These are phyloP conservation scores for Drosophila nr. perissopoda DNA, from an alignment of 2,888 invertebrate genomes.

Conservation along the genomic window DNA sequence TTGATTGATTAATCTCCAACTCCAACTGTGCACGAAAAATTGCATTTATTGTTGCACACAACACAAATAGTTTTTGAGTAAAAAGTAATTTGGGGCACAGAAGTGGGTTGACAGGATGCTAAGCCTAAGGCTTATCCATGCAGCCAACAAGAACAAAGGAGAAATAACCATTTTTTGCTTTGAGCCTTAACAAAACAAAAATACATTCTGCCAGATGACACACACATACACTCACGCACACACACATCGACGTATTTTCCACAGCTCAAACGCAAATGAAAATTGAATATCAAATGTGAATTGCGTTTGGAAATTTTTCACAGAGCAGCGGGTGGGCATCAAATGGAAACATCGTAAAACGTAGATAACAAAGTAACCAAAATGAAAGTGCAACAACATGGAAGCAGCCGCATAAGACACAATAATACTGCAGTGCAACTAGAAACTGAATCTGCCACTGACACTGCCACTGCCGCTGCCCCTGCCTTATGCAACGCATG, in stretches of 20 bases:
- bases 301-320: slow-evolving; percentile 11
- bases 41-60: neutral
- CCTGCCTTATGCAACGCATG: slow-evolving; percentile 36
- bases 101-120: neutral
- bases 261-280: slow-evolving; percentile 12
- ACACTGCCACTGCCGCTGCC: neutral
- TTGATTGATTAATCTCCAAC: neutral
- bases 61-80: neutral
- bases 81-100: neutral
- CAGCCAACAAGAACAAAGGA: neutral
- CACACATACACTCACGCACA: neutral
- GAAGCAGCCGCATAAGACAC: slow-evolving; percentile 4
- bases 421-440: slow-evolving; percentile 13
- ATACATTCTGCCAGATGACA: neutral
- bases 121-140: neutral
- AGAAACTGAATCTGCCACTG: slow-evolving; percentile 5
- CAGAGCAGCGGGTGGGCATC: neutral
- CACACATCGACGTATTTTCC: neutral
- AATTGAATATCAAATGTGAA: slow-evolving; percentile 40
- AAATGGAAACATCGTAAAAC: slow-evolving; percentile 10
- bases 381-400: slow-evolving; percentile 20
- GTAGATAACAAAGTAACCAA: slow-evolving; percentile 28
- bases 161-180: neutral
- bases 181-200: neutral
- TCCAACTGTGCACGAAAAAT: neutral